Conservation (phyloP, 2,113 vertebrate species). For the Tachycineta bicolor region DNA sequence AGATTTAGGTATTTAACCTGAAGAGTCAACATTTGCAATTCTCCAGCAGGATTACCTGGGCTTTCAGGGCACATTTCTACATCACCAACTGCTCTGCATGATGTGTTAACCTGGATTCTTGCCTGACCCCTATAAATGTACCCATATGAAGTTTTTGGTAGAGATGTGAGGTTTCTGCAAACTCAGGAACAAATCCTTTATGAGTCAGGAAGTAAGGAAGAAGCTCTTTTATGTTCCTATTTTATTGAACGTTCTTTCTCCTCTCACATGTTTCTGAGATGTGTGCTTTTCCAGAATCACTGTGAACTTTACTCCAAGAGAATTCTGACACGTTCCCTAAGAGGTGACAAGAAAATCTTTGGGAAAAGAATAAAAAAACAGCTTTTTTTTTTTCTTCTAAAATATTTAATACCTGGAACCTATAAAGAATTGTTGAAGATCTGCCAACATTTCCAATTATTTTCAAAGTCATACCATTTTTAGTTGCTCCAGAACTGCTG, state of each 20-base stretch:
- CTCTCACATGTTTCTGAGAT: neutral
- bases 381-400: neutral
- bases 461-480: constrained; percentile 32
- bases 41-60: neutral
- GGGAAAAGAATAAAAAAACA: neutral
- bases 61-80: neutral
- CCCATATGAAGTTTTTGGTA: neutral
- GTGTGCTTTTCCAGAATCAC: neutral
- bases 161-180: neutral
- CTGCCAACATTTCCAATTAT: constrained; percentile 32
- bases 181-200: neutral
- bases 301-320: neutral
- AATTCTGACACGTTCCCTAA: neutral
- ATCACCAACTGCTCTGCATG: neutral
- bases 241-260: accelerated
- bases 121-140: neutral
- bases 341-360: neutral
- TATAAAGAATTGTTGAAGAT: neutral
- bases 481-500: constrained; percentile 44
- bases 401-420: neutral
- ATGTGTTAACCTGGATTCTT: neutral
- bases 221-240: neutral
- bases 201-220: neutral
- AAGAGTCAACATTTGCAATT: constrained; percentile 34
- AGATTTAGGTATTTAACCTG: constrained; percentile 4